A percentile compares a stretch with the other conserved stretches of the same genome.
Evolutionary conservation across 2,888 invertebrate species (phyloP).

Genomic region (Mythimna loreyi): DNA sequence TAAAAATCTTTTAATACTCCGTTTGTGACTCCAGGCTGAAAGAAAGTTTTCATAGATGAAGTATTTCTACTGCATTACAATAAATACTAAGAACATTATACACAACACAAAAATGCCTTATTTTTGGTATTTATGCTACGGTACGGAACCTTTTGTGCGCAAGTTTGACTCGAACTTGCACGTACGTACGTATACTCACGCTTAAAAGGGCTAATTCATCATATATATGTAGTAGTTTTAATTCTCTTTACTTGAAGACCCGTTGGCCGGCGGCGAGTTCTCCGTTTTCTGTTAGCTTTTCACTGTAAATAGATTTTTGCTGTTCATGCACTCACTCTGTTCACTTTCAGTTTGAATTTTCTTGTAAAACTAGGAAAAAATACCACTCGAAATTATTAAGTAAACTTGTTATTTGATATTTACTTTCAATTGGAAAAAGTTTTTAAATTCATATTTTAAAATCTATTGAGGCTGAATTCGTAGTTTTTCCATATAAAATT

Average conservation of each 20-base stretch:
- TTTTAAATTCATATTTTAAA: background rate
- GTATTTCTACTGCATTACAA: no score
- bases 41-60: no score
- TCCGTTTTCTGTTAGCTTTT: constrained; percentile 9
- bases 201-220: background rate
- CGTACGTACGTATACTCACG: background rate
- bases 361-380: background rate
- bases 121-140: no score
- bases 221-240: background rate
- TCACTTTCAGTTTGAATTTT: background rate
- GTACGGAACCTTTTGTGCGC: no score
- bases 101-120: no score
- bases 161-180: no score
- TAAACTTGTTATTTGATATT: constrained; percentile 4
- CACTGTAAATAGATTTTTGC: constrained; percentile 19
- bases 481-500: constrained; percentile 1
- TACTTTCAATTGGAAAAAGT: background rate
- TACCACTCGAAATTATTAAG: background rate
- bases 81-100: no score
- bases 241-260: constrained; percentile 1
- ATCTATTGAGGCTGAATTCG: background rate
- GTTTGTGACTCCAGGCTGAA: no score
- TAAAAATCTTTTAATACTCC: background rate
- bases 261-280: background rate
- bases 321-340: constrained; percentile 1